Percentiles rank a stretch among this genome's conserved stretches.
phyloP scores from a whole-genome alignment of 2,888 invertebrate genomes.

The Drosophila demipolita region DNA sequence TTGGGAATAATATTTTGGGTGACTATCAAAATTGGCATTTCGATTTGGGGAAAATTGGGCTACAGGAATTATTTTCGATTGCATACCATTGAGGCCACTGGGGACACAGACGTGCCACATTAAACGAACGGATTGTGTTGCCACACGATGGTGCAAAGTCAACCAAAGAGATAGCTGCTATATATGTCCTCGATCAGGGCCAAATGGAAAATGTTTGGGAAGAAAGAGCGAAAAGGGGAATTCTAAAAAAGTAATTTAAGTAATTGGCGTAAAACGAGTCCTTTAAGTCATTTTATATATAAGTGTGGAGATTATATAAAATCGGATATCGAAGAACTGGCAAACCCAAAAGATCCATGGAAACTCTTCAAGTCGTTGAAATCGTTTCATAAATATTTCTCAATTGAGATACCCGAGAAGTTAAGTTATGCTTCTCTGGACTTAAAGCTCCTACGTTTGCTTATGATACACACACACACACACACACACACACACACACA shows the following conservation, averaged over 20 bases:
- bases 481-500: slow-evolving; percentile 1
- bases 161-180: not conserved
- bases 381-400: not conserved
- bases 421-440: slow-evolving; percentile 14
- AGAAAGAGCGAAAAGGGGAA: not conserved
- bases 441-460: slow-evolving; percentile 25
- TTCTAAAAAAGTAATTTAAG: not conserved
- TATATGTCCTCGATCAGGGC: not conserved
- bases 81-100: slow-evolving; percentile 18
- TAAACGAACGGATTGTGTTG: slow-evolving; percentile 24
- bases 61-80: not conserved
- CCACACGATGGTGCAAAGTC: slow-evolving; percentile 18
- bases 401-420: slow-evolving; percentile 13
- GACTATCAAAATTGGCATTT: slow-evolving; percentile 25
- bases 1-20: slow-evolving; percentile 26
- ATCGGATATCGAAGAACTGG: not conserved
- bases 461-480: slow-evolving; percentile 4
- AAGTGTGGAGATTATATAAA: not conserved
- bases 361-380: not conserved
- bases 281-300: not conserved
- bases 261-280: not conserved
- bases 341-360: not conserved
- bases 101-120: slow-evolving; percentile 68
- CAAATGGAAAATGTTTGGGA: not conserved
- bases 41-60: slow-evolving; percentile 16